These are phyloP conservation scores for Bombyx huttoni DNA, from an alignment of 2,888 invertebrate species.

Conservation along the genomic window DNA sequence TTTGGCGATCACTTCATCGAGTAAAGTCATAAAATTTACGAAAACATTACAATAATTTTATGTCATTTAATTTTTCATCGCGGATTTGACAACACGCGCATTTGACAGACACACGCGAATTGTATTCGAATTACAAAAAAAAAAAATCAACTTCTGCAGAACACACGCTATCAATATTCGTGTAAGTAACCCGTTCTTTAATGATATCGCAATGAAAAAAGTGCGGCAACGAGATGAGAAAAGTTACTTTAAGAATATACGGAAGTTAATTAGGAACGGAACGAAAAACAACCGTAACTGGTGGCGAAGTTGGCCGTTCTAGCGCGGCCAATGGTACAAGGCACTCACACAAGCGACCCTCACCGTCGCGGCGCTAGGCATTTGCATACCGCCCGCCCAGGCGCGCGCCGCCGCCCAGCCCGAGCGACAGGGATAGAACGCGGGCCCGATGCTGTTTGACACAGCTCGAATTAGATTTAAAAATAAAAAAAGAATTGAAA, in stretches of 20 bases:
- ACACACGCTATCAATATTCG: constrained; percentile 57
- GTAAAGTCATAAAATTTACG: too few relatives aligned
- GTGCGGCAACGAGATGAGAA: constrained; percentile 60
- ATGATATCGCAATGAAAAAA: constrained; percentile 40
- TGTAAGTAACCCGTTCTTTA: constrained; percentile 43
- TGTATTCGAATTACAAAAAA: constrained; percentile 21
- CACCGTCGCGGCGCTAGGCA: constrained; percentile 57
- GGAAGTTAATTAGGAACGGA: constrained; percentile 72
- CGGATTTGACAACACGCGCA: too few relatives aligned
- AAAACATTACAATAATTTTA: too few relatives aligned
- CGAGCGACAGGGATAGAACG: constrained; percentile 63
- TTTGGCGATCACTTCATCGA: too few relatives aligned
- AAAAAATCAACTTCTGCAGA: constrained; percentile 45
- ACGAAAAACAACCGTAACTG: constrained; percentile 74
- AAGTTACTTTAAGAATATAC: constrained; percentile 71
- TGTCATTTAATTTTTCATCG: too few relatives aligned
- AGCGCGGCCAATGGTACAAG: constrained; percentile 69
- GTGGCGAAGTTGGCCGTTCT: constrained; percentile 73
- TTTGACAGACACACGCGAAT: constrained; percentile 40
- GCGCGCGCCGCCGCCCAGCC: constrained; percentile 68
- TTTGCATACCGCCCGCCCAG: constrained; percentile 74
- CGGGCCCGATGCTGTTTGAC: constrained; percentile 34
- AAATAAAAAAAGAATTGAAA: constrained; percentile 5
- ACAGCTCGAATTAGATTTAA: constrained; percentile 20
- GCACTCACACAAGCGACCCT: constrained; percentile 60